These are phyloP conservation scores for Pseudococcus longispinus DNA, from an alignment of 2,888 invertebrate genomes.

Conservation along the genomic window DNA sequence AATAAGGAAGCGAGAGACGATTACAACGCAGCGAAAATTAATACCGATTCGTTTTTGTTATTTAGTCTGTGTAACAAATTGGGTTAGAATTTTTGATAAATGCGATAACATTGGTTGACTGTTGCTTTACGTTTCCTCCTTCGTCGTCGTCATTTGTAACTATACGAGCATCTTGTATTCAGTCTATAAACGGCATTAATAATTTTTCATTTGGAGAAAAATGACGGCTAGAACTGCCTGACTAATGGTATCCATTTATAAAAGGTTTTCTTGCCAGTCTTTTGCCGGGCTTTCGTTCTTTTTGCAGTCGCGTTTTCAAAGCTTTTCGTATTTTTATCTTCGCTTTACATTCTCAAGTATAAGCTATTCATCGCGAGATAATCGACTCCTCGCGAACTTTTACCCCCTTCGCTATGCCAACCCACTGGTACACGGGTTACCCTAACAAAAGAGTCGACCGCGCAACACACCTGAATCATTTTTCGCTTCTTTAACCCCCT, in stretches of 20 bases:
- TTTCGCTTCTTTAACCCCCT: constrained; percentile 15
- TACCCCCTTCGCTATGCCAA: background rate
- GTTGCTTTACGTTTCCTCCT: constrained; percentile 47
- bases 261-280: constrained; percentile 25
- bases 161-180: constrained; percentile 39
- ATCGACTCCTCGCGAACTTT: constrained; percentile 13
- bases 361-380: constrained; percentile 34
- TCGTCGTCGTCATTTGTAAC: constrained; percentile 44
- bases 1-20: background rate
- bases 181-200: constrained; percentile 54
- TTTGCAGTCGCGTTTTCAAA: constrained; percentile 7
- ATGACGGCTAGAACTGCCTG: constrained; percentile 51
- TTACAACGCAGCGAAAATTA: constrained; percentile 28
- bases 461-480: background rate
- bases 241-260: constrained; percentile 54
- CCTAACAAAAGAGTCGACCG: background rate
- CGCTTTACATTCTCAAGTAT: constrained; percentile 34
- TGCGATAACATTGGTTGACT: constrained; percentile 53
- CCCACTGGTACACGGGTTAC: background rate
- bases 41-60: constrained; percentile 37
- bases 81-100: constrained; percentile 50
- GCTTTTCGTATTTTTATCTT: constrained; percentile 36
- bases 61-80: constrained; percentile 32
- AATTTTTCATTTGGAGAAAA: constrained; percentile 52
- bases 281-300: constrained; percentile 1